Base-by-base conservation (phyloP, 2,113 vertebrate species). In the Pachyramphus minor region DNA sequence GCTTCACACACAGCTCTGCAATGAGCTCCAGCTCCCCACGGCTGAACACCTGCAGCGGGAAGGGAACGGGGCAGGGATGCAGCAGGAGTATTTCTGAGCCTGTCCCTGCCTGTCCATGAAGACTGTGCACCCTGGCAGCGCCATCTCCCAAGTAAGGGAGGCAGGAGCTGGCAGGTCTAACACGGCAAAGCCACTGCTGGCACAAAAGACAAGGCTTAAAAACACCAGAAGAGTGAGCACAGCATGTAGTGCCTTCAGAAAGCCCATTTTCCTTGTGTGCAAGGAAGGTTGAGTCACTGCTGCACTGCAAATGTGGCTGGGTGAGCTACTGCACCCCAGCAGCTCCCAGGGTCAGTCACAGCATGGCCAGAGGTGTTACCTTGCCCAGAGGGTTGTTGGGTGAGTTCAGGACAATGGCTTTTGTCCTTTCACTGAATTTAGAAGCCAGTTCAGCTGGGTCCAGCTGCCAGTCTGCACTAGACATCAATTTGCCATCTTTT, bases 321-420 rank as follows among this genome's bases (percentile, higher is more conserved):
- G 28, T 22, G 66, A 69, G 44, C 80, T 62, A 25, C 19, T 84
- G 68, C 60, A 66, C 22, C 42, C 28, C 60, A 50, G 14, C 45
- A 33, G 45, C 82, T 44, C 14, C 45, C 50, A 19, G 49, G 31
- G 22, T 16, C 55, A 52, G 33, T 19, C 68, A 25, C 31, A 58
- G 80, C 30, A 5, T 2, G 22, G 63, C n/a, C 75, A 72, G 87
- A 37, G 27, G 56, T 0, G 0, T 97, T 96, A 99, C 99, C 98
- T 99, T 99, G 82, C 99, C 99, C 87, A 99, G 71, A 6, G 99
- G 99, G 95, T 99, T 99, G 98, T 99, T 99, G 75, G 99, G 99
- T 9, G 99, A 99, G 96, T 99, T 99, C 86, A 99, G 97, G 31
- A 99, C 94, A 0, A 99, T 97, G 69, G 98, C 98, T 98, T 99